Evolutionary conservation across 2,113 vertebrate species (phyloP).

Genomic region (Kryptolebias marmoratus): DNA sequence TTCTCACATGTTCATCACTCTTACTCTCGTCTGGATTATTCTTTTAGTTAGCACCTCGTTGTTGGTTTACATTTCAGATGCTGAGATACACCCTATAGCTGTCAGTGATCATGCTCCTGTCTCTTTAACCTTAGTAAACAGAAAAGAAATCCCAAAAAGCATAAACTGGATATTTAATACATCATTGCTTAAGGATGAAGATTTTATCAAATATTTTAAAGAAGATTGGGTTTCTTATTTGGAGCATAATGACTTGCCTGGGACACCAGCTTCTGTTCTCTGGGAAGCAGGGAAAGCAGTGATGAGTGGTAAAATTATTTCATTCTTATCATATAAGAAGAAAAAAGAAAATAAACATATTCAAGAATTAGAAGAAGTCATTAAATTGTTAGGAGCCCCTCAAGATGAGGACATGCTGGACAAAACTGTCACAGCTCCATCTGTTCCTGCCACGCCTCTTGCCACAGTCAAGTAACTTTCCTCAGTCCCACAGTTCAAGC

Average conservation of each 20-base stretch:
- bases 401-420: not conserved
- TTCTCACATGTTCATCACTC: too few species aligned
- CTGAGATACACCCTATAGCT: not conserved
- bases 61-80: not conserved
- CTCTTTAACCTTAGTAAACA: not conserved
- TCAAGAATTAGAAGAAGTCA: not conserved
- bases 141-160: not conserved
- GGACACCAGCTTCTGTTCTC: not conserved
- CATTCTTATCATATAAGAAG: not conserved
- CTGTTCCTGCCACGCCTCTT: too few species aligned
- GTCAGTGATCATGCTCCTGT: not conserved
- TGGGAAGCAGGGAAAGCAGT: not conserved
- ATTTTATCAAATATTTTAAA: not conserved
- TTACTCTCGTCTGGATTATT: not conserved
- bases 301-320: not conserved
- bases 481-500: too few species aligned
- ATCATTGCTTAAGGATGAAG: not conserved
- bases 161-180: slow-evolving; percentile 6
- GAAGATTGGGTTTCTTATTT: not conserved
- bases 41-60: not conserved
- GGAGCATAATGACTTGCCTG: not conserved
- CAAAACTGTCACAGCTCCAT: not conserved
- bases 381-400: not conserved
- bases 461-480: too few species aligned
- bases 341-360: too few species aligned